Percentiles rank a stretch among this genome's conserved stretches.
Conservation (phyloP, 2,797 vertebrate genomes). For the Limnodromus scolopaceus region DNA sequence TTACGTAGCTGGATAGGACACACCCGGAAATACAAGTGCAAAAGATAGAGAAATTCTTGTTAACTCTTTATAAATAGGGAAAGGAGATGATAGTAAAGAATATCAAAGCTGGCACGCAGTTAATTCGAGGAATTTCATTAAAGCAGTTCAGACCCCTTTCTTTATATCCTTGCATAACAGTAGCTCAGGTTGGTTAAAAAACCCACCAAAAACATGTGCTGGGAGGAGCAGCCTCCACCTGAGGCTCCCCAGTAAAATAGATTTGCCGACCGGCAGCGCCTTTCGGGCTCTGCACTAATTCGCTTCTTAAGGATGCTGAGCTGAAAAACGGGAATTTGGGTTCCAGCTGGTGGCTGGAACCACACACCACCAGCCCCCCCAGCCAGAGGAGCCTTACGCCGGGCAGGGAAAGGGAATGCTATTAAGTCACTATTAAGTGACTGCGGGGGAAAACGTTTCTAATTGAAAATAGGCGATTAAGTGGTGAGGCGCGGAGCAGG, state of each 20-base stretch:
- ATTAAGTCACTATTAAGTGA: not conserved
- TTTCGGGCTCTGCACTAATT: not conserved
- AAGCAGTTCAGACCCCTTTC: not conserved
- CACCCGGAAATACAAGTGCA: not conserved
- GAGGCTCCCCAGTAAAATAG: rapidly evolving
- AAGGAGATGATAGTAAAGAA: not conserved
- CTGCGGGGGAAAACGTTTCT: rapidly evolving
- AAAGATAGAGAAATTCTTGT: not conserved
- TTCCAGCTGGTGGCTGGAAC: not conserved
- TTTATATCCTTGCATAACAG: not conserved
- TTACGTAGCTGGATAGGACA: not conserved
- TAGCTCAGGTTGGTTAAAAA: not conserved
- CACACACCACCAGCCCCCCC: not conserved
- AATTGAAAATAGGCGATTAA: not conserved
- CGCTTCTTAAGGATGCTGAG: not conserved
- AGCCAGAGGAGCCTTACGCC: not conserved
- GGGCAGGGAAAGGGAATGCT: too few species aligned
- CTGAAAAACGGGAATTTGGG: rapidly evolving
- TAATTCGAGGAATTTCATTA: not conserved
- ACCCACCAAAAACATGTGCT: rapidly evolving
- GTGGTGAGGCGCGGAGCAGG: rapidly evolving
- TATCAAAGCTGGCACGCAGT: not conserved
- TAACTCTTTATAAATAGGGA: not conserved
- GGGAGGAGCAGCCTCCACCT: not conserved
- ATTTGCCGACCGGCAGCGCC: not conserved